phyloP scores from a whole-genome alignment of 2,888 invertebrate species.

The Watsonalla binaria region DNA sequence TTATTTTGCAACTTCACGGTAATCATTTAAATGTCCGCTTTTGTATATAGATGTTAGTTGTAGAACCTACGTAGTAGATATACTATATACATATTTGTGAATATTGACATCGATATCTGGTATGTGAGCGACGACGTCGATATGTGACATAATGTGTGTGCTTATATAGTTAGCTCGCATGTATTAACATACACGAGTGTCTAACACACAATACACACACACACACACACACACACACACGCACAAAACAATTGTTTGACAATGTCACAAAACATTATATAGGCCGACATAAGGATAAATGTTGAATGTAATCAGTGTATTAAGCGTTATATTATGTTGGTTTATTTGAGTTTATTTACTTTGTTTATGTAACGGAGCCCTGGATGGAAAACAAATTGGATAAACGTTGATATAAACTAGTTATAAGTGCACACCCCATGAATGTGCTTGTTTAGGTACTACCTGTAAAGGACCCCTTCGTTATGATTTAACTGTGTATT shows the following conservation, averaged over 20 bases:
- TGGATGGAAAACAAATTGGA: slow-evolving; percentile 56
- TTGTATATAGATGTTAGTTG: slow-evolving; percentile 41
- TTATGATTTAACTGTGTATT: slow-evolving; percentile 60
- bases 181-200: slow-evolving; percentile 45
- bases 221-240: slow-evolving; percentile 44
- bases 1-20: slow-evolving; percentile 12
- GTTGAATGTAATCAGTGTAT: slow-evolving; percentile 53
- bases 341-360: slow-evolving; percentile 30
- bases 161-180: slow-evolving; percentile 66
- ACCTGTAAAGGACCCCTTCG: slow-evolving; percentile 61
- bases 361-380: slow-evolving; percentile 63
- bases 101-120: slow-evolving; percentile 53
- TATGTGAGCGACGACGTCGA: slow-evolving; percentile 73
- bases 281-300: slow-evolving; percentile 35
- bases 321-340: slow-evolving; percentile 40
- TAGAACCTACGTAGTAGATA: slow-evolving; percentile 12
- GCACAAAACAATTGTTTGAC: slow-evolving; percentile 32
- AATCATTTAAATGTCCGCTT: slow-evolving; percentile 41
- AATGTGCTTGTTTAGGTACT: slow-evolving; percentile 72
- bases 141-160: slow-evolving; percentile 53
- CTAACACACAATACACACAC: slow-evolving; percentile 30
- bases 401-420: slow-evolving; percentile 34
- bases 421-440: slow-evolving; percentile 75
- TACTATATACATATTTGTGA: slow-evolving; percentile 13
- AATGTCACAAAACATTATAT: slow-evolving; percentile 24